phyloP scores from a whole-genome alignment of 2,113 vertebrate species.

The Pungitius pungitius region DNA sequence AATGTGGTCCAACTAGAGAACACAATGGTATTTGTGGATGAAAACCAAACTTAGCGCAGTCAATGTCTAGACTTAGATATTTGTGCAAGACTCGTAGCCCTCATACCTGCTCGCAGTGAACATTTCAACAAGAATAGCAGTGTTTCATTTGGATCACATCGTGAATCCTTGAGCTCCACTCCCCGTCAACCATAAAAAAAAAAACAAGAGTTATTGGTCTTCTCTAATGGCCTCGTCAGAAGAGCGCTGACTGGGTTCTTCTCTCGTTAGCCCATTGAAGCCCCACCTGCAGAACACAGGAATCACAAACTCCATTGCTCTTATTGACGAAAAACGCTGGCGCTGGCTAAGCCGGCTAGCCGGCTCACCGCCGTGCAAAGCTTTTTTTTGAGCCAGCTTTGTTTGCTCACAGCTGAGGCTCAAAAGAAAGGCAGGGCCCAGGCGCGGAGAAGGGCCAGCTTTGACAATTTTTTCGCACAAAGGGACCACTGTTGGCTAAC shows the following conservation, averaged over 20 bases:
- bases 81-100: not conserved
- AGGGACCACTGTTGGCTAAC: slow-evolving; percentile 87
- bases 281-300: slow-evolving; percentile 66
- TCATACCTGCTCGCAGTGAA: slow-evolving; percentile 7
- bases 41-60: slow-evolving; percentile 5
- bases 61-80: slow-evolving; percentile 4
- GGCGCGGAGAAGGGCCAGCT: slow-evolving; percentile 78
- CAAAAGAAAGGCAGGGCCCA: slow-evolving; percentile 76
- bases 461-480: slow-evolving; percentile 83
- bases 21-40: not conserved
- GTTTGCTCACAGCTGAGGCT: slow-evolving; percentile 74
- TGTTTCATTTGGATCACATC: slow-evolving; percentile 25
- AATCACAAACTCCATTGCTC: slow-evolving; percentile 64
- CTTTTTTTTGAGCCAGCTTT: slow-evolving; percentile 75
- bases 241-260: slow-evolving; percentile 34
- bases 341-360: slow-evolving; percentile 64
- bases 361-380: slow-evolving; percentile 66
- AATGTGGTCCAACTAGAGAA: not conserved
- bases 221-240: slow-evolving; percentile 43
- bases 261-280: slow-evolving; percentile 63
- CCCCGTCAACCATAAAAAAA: slow-evolving; percentile 9
- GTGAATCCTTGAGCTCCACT: slow-evolving; percentile 24
- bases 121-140: slow-evolving; percentile 18
- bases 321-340: slow-evolving; percentile 59
- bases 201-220: slow-evolving; percentile 17